These are phyloP conservation scores for Poecilia velifera DNA, from an alignment of 2,797 vertebrate genomes.

Conservation along the genomic window DNA sequence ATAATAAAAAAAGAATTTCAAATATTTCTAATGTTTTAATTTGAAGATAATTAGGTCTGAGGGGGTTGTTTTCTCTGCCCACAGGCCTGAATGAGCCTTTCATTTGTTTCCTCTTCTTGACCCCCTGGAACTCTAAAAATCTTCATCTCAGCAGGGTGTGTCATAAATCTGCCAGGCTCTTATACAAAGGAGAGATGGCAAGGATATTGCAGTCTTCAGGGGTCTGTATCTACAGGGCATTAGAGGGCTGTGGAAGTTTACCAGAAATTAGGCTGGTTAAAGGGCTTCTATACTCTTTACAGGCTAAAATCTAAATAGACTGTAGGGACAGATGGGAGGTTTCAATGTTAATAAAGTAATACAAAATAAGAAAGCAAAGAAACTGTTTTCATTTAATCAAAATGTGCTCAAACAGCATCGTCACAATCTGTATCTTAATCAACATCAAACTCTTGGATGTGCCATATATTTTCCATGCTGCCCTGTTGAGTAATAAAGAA, in stretches of 20 bases:
- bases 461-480: constrained; percentile 70
- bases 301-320: constrained; percentile 5
- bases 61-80: constrained; percentile 50
- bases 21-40: constrained; percentile 51
- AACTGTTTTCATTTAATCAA: neutral
- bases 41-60: constrained; percentile 60
- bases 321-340: constrained; percentile 19
- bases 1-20: neutral
- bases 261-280: constrained; percentile 21
- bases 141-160: constrained; percentile 77
- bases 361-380: neutral
- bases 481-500: constrained; percentile 81
- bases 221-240: neutral
- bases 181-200: constrained; percentile 71
- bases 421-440: neutral
- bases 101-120: constrained; percentile 28
- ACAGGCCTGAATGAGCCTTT: constrained; percentile 50
- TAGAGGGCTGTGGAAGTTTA: constrained; percentile 29
- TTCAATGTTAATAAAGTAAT: neutral
- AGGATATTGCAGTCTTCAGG: constrained; percentile 70
- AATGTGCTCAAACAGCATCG: neutral
- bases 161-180: constrained; percentile 80
- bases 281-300: constrained; percentile 24
- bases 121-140: constrained; percentile 63
- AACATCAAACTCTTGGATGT: neutral